Evolutionary conservation across 2,888 invertebrate species (phyloP), one percentile per base, ranked within the genome.

Genomic region (Eugnorisma glareosa): DNA sequence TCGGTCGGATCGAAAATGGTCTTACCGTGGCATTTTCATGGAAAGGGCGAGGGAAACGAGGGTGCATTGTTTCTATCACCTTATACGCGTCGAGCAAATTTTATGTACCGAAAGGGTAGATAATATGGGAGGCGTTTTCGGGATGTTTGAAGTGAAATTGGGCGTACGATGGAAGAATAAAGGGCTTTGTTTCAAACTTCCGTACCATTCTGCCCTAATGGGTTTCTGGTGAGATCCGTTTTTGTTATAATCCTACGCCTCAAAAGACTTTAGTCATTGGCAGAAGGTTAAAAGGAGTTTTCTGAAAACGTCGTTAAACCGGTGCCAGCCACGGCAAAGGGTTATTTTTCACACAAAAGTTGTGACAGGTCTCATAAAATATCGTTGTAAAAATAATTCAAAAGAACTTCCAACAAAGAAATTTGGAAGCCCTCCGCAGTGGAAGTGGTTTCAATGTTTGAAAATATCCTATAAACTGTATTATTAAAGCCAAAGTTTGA

Each of bases 91-190:
- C 82, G 86, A 83, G 89, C 83, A 89, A 90, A 90, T 89, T 88
- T 90, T 89, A 91, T 89, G 89, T 88, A 84, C 78, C 83, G 83
- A 88, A 90, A 85, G 89, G 91, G 91, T 88, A 88, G 90, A 90
- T 90, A 90, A 90, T 90, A 89, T 87, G 90, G 86, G 86, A 81
- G 85, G 83, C 79, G 86, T 85, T 87, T 85, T 87, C 76, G 87
- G 84, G 75, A 85, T 88, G 83, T 88, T 88, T 83, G 79, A 77
- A 89, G 88, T 87, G 82, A 88, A 92, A 90, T 89, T 89, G 84
- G 83, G 90, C 88, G 86, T 83, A 77, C 83, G 83, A 85, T 89
- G 81, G 76, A 82, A 77, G 81, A 74, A 85, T 74, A 85, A 88
- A 85, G 79, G 79, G 71, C 79, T 85, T 83, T 80, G 79, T 87